phyloP scores from a whole-genome alignment of 92 coral and sea anemone genomes.

The Parazoanthus swiftii region DNA sequence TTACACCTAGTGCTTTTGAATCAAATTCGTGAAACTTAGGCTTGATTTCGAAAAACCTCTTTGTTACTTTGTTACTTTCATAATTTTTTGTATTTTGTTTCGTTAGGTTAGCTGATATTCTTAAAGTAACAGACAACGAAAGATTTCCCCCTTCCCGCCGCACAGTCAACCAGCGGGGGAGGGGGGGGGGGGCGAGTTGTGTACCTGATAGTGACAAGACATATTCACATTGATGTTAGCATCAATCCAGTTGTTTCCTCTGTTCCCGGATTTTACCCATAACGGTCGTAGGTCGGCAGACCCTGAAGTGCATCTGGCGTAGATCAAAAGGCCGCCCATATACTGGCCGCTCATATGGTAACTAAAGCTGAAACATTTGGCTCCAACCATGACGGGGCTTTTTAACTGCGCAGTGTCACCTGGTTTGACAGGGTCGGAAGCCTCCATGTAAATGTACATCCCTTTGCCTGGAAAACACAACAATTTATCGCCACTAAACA shows the following conservation, averaged over 20 bases:
- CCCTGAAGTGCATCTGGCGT: conserved; percentile 7
- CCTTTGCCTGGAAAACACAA: conserved; percentile 14
- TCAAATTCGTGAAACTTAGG: no score
- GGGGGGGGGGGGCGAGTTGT: neutral
- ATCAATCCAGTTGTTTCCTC: conserved; percentile 24
- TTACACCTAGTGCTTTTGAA: no score
- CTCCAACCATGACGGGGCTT: conserved; percentile 7
- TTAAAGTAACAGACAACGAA: no score
- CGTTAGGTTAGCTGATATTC: no score
- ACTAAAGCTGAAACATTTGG: conserved; percentile 18
- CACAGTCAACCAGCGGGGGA: no score
- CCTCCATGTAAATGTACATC: conserved; percentile 23
- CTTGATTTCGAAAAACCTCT: no score
- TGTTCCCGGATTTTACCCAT: conserved; percentile 23
- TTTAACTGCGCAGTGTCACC: conserved; percentile 15
- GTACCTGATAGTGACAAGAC: conserved; percentile 28
- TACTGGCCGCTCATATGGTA: conserved; percentile 26
- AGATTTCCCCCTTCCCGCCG: neutral
- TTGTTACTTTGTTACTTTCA: no score
- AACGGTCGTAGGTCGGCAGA: neutral
- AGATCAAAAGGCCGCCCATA: conserved; percentile 18
- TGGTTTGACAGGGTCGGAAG: conserved; percentile 22
- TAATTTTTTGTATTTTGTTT: no score
- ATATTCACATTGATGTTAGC: conserved; percentile 20
- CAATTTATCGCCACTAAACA: neutral